Base-by-base conservation (phyloP, 2,797 vertebrate genomes). In the Epinephelus awoara region DNA sequence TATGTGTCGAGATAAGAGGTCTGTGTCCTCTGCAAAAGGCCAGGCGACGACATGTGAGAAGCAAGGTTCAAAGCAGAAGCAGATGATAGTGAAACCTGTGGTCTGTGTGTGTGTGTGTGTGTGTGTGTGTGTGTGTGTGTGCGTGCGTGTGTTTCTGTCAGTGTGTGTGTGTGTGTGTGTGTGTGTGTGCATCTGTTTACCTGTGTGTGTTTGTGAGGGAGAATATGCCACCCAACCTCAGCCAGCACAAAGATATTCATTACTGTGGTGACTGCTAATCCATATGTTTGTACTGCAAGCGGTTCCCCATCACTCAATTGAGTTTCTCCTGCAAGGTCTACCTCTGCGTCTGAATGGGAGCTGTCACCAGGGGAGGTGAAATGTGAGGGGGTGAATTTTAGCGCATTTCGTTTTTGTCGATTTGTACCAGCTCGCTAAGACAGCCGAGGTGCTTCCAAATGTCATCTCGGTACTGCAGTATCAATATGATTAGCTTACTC, bases 231-330 rank as follows among this genome's bases (percentile, higher is more conserved):
- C 80, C 89, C 58, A 85, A 74, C 84, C 88, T 85, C 80, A 63
- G 74, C 77, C 75, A 63, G 84, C 87, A 68, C 71, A 42, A 84
- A 85, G 80, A 90, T 89, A 92, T 92, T 93, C 91, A 92, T 92
- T 93, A 91, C 89, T 62, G 72, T 40, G 69, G 73, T 90, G 92
- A 92, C 90, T 91, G 84, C 85, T 89, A 92, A 94, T 94, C 93
- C 88, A 91, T 93, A 90, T 90, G 91, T 93, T 92, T 94, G 90
- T 82, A 88, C 87, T 89, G 87, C 80, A 17, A 86, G 85, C 79
- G 25, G 79, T 87, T 82, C 63, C 74, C 80, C 81, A 92, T 93
- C 89, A 90, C 72, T 92, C 91, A 91, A 27, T 84, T 70, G 87
- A 88, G 90, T 91, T 93, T 89, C 85, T 90, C 68, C 87, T 72